Conservation (phyloP, 2,113 vertebrate genomes). For the Paramisgurnus dabryanus region DNA sequence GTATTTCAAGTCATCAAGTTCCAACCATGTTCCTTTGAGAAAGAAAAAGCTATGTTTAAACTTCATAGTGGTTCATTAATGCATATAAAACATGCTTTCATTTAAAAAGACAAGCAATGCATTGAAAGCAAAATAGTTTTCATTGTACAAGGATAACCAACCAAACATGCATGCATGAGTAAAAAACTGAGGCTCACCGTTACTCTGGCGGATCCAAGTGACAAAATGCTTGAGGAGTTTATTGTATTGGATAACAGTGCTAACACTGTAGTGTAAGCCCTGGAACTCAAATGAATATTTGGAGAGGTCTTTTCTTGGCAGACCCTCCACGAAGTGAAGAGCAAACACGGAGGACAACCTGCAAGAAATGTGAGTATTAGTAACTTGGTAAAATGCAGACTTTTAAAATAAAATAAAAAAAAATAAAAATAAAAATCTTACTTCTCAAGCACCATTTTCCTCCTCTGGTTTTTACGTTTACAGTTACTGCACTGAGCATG, state of each 20-base stretch:
- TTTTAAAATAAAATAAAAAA: neutral
- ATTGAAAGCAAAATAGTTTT: too few relatives aligned
- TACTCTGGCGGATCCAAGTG: conserved; percentile 80
- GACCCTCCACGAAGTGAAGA: conserved; percentile 89
- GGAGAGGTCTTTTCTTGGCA: conserved; percentile 76
- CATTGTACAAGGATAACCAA: too few relatives aligned
- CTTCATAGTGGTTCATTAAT: too few relatives aligned
- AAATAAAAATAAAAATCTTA: conserved; percentile 54
- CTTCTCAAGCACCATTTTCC: conserved; percentile 83
- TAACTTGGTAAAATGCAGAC: neutral
- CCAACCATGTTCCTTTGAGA: conserved; percentile 83
- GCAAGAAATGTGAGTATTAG: neutral
- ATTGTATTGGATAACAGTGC: conserved; percentile 81
- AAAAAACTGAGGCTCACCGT: conserved; percentile 73
- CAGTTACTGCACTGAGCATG: conserved; percentile 81
- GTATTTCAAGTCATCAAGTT: conserved; percentile 89
- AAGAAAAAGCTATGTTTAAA: neutral
- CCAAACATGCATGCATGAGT: neutral
- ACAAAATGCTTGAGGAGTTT: conserved; percentile 81
- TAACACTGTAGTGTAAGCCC: conserved; percentile 74
- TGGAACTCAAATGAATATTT: conserved; percentile 80
- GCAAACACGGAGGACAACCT: conserved; percentile 83
- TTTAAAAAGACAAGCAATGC: too few relatives aligned
- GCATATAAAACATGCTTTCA: too few relatives aligned
- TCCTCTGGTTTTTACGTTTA: conserved; percentile 74